Conservation (phyloP, 2,113 vertebrate species). For the Herpetotheres cachinnans region DNA sequence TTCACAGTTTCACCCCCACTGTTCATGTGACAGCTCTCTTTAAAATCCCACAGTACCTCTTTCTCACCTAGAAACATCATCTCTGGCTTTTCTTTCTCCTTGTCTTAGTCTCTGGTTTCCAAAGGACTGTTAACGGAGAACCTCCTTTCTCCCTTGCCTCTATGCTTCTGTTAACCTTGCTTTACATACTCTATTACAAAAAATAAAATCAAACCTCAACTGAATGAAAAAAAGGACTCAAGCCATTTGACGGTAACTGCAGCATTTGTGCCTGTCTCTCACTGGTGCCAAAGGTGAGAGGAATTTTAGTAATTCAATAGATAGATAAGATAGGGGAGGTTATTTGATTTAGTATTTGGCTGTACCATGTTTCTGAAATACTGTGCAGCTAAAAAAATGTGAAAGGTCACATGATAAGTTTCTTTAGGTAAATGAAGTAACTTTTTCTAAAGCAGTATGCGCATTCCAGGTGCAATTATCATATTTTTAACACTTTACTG, state of each 20-base stretch:
- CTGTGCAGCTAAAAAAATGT: background rate
- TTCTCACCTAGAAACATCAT: background rate
- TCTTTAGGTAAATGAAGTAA: background rate
- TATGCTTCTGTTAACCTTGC: background rate
- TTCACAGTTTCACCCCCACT: background rate
- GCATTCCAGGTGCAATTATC: background rate
- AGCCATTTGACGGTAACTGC: background rate
- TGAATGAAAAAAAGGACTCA: background rate
- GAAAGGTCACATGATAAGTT: background rate
- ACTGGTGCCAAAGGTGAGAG: conserved; percentile 10
- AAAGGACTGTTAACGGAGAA: background rate
- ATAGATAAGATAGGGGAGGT: conserved; percentile 2
- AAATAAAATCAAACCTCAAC: background rate
- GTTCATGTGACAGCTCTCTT: background rate
- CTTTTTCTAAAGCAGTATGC: background rate
- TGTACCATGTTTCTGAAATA: conserved; percentile 5
- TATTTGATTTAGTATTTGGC: conserved; percentile 4
- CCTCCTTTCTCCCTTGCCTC: background rate
- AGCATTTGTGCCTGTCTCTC: background rate
- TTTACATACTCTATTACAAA: background rate
- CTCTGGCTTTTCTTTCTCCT: background rate
- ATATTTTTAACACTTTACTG: background rate
- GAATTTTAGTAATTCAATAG: conserved; percentile 13
- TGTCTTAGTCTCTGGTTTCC: background rate
- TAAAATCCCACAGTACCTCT: background rate